phyloP scores from a whole-genome alignment of 2,113 vertebrate genomes.

The Gallinago paraguaiae region DNA sequence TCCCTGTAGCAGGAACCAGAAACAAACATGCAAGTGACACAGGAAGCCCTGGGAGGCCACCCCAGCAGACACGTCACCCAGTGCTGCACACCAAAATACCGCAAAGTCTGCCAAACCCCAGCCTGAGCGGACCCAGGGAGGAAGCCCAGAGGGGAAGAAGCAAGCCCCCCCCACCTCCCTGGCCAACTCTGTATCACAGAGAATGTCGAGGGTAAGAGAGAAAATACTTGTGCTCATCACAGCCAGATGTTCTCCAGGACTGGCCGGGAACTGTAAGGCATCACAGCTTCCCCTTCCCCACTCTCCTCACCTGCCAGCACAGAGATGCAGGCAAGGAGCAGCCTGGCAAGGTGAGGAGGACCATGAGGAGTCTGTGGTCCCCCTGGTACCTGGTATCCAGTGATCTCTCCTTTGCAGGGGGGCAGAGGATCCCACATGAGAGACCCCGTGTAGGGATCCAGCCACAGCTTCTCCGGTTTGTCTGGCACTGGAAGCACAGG shows the following conservation, averaged over 20 bases:
- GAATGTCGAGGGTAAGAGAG: not conserved
- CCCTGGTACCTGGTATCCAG: not conserved
- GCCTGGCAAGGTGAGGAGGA: not conserved
- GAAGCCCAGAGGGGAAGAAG: not conserved
- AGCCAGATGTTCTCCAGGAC: not conserved
- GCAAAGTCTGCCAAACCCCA: not conserved
- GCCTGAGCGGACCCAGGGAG: fast-evolving
- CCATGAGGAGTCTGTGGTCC: fast-evolving
- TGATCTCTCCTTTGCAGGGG: conserved; percentile 27
- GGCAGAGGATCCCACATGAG: not conserved
- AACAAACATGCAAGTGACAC: not conserved
- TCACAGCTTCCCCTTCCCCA: not conserved
- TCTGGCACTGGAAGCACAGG: not conserved
- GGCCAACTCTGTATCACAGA: not conserved
- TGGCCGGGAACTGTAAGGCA: not conserved
- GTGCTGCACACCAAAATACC: fast-evolving
- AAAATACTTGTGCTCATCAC: not conserved
- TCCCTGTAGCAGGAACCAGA: not conserved
- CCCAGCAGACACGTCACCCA: fast-evolving
- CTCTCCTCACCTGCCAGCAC: not conserved
- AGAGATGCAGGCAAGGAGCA: not conserved
- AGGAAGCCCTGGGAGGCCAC: not conserved
- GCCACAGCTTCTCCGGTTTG: not conserved
- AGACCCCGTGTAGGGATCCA: not conserved
- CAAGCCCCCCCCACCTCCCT: not conserved